Base-by-base conservation (phyloP, 2,797 vertebrate species). In the Neomorphus geoffroyi region DNA sequence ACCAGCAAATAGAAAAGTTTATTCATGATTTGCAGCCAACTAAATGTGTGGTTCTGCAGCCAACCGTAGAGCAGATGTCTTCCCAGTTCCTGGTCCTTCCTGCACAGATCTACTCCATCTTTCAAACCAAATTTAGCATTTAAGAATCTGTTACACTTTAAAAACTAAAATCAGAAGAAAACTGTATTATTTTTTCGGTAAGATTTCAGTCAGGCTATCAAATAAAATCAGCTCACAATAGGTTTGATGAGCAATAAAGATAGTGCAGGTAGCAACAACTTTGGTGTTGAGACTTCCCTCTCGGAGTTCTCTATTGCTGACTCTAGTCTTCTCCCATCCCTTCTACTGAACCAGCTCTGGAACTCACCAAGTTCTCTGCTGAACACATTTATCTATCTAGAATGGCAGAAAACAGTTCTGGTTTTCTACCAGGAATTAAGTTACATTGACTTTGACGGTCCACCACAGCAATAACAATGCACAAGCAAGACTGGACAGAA, bases 171-270 rank as follows among this genome's bases (percentile, higher is more conserved):
- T 4, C 6, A 26, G 6, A 3, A 80, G 10, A 72, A 84, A 65
- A 57, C 1, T 2, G 3, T 1, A 2, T 1, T 2, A 7, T 37
- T 32, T 24, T 80, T 37, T 1, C n/a, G 3, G 3, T 22, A 51
- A 51, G 13, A 51, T 21, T 73, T 85, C 7, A 1, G 17, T n/a
- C 19, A 39, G 23, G 6, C 11, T 48, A 70, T 4, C 8, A 69
- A 33, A 51, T 18, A 35, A 66, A 69, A 87, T 56, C 8, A 70
- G 21, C 4, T 53, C 33, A 41, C 45, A 30, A 3, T 4, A 81
- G 9, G 23, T 46, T 13, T 27, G 26, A 54, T 18, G 65, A 57
- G 32, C 28, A 64, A 18, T 37, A 15, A 53, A 41, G 6, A 5
- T 6, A 35, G 3, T 3, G 12, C 23, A 71, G 35, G 28, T 10